Evolutionary conservation across 35 echinoderm and acorn worm genomes (phyloP).

Genomic region (Ptychodera flava): DNA sequence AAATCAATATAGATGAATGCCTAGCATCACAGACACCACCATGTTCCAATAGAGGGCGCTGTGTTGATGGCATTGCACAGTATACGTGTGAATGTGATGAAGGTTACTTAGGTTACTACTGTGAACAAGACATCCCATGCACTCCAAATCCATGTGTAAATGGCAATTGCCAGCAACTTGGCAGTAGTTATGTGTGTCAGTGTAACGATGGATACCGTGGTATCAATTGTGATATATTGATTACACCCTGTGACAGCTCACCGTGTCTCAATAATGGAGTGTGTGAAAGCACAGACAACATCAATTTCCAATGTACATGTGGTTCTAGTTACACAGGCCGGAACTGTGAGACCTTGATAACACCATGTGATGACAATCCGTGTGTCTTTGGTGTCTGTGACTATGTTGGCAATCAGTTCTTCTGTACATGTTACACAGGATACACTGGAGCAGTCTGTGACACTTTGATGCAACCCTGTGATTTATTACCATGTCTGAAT

Average conservation of each 20-base stretch:
- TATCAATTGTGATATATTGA: conserved; percentile 52
- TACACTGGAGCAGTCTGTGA: conserved; percentile 48
- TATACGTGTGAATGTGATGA: conserved; percentile 60
- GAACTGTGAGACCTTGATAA: conserved; percentile 73
- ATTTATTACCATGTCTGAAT: conserved; percentile 21
- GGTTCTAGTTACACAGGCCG: conserved; percentile 37
- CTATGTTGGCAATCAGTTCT: conserved; percentile 32
- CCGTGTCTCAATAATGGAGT: conserved; percentile 75
- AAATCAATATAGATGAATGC: conserved; percentile 87
- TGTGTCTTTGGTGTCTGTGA: conserved; percentile 72
- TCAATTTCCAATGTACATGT: conserved; percentile 50
- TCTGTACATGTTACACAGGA: conserved; percentile 50
- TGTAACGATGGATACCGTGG: conserved; percentile 78
- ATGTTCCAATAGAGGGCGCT: conserved; percentile 62
- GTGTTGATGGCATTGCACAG: conserved; percentile 40
- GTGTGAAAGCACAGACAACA: conserved; percentile 32
- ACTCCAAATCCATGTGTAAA: conserved; percentile 80
- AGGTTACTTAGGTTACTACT: conserved; percentile 60
- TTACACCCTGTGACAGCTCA: conserved; percentile 71
- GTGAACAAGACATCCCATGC: conserved; percentile 77
- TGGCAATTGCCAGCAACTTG: conserved; percentile 72
- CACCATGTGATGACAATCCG: conserved; percentile 73
- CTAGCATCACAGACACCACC: conserved; percentile 51
- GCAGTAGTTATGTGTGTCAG: conserved; percentile 49
- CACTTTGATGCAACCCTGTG: conserved; percentile 34